phyloP scores from a whole-genome alignment of 1,140 invertebrate genomes.

The Drosophila pruinosa region DNA sequence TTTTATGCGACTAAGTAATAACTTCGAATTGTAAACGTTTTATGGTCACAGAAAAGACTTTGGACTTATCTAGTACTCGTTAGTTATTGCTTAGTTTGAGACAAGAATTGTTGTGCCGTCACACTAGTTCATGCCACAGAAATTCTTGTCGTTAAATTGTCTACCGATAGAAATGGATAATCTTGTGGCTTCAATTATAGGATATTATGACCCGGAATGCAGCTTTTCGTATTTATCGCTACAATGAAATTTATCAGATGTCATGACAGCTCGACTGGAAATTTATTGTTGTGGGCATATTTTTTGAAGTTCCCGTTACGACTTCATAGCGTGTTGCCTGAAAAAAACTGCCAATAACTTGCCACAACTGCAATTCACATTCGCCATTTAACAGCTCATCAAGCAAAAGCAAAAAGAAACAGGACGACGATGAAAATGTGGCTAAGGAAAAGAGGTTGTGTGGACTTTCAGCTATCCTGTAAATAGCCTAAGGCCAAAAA shows the following conservation, averaged over 20 bases:
- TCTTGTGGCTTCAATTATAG: conserved; percentile 60
- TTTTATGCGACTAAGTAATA: conserved; percentile 35
- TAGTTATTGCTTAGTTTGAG: no score
- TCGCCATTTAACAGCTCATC: conserved; percentile 67
- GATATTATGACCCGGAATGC: conserved; percentile 50
- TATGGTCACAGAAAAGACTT: conserved; percentile 16
- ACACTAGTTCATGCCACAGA: background rate
- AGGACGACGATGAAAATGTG: background rate
- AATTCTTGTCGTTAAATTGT: conserved; percentile 38
- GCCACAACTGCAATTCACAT: conserved; percentile 11
- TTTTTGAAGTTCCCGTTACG: conserved; percentile 59
- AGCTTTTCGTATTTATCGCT: conserved; percentile 22
- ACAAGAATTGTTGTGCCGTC: conserved; percentile 1
- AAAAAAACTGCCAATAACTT: conserved; percentile 53
- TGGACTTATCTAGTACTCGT: background rate
- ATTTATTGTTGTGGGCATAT: conserved; percentile 60
- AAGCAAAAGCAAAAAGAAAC: conserved; percentile 16
- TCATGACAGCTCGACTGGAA: conserved; percentile 41
- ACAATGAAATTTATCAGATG: conserved; percentile 49
- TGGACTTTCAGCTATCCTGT: background rate
- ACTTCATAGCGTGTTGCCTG: conserved; percentile 49
- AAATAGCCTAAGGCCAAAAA: no score
- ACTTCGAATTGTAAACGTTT: conserved; percentile 38
- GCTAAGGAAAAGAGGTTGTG: background rate
- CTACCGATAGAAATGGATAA: conserved; percentile 66